These are phyloP conservation scores for Coreius guichenoti DNA, from an alignment of 2,797 vertebrate genomes.

Conservation along the genomic window DNA sequence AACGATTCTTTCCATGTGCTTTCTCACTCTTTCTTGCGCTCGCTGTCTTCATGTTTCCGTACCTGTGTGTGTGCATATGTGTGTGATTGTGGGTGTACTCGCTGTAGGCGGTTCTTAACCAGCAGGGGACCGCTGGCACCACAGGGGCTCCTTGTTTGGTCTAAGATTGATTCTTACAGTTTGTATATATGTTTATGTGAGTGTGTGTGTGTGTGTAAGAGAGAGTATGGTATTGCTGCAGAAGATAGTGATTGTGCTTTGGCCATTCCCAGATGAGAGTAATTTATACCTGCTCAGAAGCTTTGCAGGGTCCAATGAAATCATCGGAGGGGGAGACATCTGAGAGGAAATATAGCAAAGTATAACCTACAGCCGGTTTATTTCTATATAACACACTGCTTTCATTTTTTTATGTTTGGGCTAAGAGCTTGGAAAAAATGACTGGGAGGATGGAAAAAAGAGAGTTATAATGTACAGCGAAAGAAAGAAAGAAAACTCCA, in stretches of 20 bases:
- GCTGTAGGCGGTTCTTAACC: constrained; percentile 38
- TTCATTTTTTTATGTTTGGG: not conserved
- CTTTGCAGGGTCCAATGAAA: constrained; percentile 27
- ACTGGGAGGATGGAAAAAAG: not conserved
- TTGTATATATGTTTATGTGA: constrained; percentile 7
- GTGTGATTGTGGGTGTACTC: constrained; percentile 66
- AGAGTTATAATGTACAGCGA: not conserved
- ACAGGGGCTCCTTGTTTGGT: constrained; percentile 33
- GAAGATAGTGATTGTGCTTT: constrained; percentile 27
- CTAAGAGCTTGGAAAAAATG: constrained; percentile 14
- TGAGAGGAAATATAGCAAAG: constrained; percentile 34
- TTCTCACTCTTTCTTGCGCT: not conserved
- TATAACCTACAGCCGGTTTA: constrained; percentile 8
- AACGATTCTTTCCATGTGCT: constrained; percentile 34
- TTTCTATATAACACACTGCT: constrained; percentile 25
- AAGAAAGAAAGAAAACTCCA: constrained; percentile 13
- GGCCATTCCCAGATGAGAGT: constrained; percentile 38
- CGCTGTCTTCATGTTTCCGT: constrained; percentile 1
- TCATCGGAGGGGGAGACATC: constrained; percentile 27
- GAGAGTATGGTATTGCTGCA: constrained; percentile 8
- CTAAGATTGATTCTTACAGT: constrained; percentile 40
- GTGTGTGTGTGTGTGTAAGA: constrained; percentile 1
- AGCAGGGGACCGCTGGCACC: constrained; percentile 54
- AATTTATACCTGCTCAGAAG: constrained; percentile 33
- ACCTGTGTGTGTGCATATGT: constrained; percentile 64